phyloP scores from a whole-genome alignment of 2,888 invertebrate species.

The Zeuzera pyrina region DNA sequence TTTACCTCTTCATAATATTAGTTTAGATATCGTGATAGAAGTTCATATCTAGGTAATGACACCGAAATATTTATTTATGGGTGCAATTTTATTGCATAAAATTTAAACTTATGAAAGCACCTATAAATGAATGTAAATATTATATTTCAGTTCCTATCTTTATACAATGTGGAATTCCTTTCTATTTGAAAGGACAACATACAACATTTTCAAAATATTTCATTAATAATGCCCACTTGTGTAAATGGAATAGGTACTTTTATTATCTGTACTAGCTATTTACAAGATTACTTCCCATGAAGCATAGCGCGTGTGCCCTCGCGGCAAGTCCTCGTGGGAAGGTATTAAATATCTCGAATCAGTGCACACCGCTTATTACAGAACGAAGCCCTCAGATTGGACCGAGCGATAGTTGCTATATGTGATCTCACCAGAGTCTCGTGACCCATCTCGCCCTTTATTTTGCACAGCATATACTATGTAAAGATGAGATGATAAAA shows the following conservation, averaged over 20 bases:
- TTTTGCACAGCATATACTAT: not conserved
- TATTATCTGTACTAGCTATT: constrained; percentile 7
- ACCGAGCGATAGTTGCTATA: constrained; percentile 44
- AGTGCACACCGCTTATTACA: constrained; percentile 41
- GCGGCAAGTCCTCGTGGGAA: constrained; percentile 58
- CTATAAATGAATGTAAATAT: no score
- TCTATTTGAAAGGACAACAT: no score
- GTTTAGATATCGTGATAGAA: no score
- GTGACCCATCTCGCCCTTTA: constrained; percentile 28
- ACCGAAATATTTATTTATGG: no score
- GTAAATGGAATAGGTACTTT: not conserved
- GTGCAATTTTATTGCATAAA: no score
- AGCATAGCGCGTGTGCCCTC: constrained; percentile 43
- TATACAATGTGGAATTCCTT: no score
- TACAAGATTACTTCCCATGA: constrained; percentile 31
- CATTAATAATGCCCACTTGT: not conserved
- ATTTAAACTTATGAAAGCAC: no score
- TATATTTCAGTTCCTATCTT: no score
- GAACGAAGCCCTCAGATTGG: constrained; percentile 52
- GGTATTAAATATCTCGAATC: constrained; percentile 58
- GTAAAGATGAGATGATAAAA: not conserved
- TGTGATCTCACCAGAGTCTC: constrained; percentile 26
- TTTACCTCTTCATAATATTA: no score
- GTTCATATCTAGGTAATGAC: no score
- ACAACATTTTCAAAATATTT: no score